Percentiles rank a stretch among this genome's conserved stretches.
phyloP scores from a whole-genome alignment of 2,797 vertebrate genomes.

The Loris lydekkerianus region DNA sequence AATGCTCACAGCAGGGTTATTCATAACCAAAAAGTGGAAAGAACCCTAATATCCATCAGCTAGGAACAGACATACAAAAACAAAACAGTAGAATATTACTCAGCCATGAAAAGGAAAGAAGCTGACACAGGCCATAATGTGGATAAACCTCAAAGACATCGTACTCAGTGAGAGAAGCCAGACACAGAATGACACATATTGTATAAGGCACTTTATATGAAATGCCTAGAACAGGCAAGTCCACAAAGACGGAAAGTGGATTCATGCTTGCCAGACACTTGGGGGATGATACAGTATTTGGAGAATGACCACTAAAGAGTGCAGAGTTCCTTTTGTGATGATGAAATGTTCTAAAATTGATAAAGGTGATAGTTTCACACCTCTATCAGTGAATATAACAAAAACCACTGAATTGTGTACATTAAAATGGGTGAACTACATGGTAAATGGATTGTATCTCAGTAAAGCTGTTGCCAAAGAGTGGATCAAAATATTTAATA shows the following conservation, averaged over 20 bases:
- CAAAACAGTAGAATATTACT: neutral
- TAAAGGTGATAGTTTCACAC: neutral
- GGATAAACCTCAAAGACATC: rapidly evolving
- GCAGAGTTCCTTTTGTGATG: neutral
- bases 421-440: neutral
- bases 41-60: neutral
- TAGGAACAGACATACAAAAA: neutral
- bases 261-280: too few relatives aligned
- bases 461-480: neutral
- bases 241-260: neutral
- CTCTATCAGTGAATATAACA: neutral
- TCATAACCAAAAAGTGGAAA: neutral
- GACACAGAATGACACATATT: rapidly evolving
- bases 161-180: neutral
- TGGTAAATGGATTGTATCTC: neutral
- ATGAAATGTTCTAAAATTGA: neutral
- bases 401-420: neutral
- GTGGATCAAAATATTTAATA: neutral
- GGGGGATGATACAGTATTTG: neutral
- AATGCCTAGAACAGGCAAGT: neutral
- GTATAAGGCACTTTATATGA: neutral
- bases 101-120: neutral
- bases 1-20: neutral
- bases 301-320: neutral
- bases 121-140: rapidly evolving